Base-by-base conservation (phyloP, 2,888 invertebrate species). In the Drosophila cognata region DNA sequence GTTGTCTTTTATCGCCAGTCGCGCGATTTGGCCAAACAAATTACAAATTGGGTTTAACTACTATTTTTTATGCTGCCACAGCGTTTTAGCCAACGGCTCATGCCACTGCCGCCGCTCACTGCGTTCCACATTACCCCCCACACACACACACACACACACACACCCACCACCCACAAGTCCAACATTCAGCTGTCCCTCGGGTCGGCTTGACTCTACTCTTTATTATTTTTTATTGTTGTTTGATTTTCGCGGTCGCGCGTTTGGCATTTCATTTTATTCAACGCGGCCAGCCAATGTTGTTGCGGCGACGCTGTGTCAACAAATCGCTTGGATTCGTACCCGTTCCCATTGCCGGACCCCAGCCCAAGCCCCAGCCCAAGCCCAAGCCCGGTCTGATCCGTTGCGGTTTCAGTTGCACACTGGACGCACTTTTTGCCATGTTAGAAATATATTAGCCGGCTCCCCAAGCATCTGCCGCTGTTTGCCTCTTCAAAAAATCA, bases 1-100 rank as follows among this genome's bases (percentile, higher is more conserved):
- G 79, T 79, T 77, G 74, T 59, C 72, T 79, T 83, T 81, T 77
- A 70, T 70, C 81, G 79, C 82, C 76, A 74, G 71, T 81, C 74
- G 69, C 81, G 80, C 85, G 86, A 85, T 87, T 86, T 87, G 82
- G 77, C 77, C 88, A 88, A 88, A 84, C 88, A 88, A 89, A 88
- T 89, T 88, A 89, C 88, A 88, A 84, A 86, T 84, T 86, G 84
- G 84, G 82, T 76, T 88, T 89, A 86, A 84, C 79, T 84, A 79
- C 76, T 74, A 84, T 79, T 83, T 81, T 76, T 78, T 75, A 70
- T 61, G 84, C 76, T 82, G 80, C 80, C 86, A 62, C 71, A 67
- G 84, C 84, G 78, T 78, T 82, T 84, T 76, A 21, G 58, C 41
- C 64, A 58, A 21, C 28, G 62, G 60, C 41, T 11, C 11, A 25